Evolutionary conservation across 1,140 invertebrate genomes (phyloP).

Genomic region (Drosophila bocki): DNA sequence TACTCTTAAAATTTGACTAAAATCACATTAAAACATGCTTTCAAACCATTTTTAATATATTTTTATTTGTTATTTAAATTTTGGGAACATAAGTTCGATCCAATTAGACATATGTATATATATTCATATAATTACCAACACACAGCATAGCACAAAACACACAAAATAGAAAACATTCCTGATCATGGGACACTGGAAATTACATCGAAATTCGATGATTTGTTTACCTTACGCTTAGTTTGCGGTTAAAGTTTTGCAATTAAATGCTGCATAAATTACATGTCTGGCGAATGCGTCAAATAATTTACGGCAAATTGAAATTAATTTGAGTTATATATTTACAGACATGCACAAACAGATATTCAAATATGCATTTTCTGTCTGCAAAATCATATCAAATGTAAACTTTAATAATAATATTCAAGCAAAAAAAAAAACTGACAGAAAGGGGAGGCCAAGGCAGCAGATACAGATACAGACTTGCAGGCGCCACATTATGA

Average conservation of each 20-base stretch:
- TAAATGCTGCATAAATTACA: conserved; percentile 61
- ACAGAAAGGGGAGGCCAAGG: not conserved
- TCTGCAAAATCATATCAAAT: conserved; percentile 20
- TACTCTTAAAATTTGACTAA: too few relatives aligned
- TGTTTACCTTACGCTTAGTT: conserved; percentile 55
- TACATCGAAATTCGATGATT: conserved; percentile 22
- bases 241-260: conserved; percentile 61
- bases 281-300: conserved; percentile 27
- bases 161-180: conserved; percentile 1
- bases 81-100: not conserved
- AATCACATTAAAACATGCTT: not conserved
- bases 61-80: not conserved
- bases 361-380: not conserved
- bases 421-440: conserved; percentile 3
- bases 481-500: conserved; percentile 30
- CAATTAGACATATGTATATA: not conserved
- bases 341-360: too few relatives aligned
- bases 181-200: conserved; percentile 32
- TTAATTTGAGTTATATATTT: conserved; percentile 25
- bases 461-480: conserved; percentile 9
- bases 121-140: conserved; percentile 2
- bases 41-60: not conserved
- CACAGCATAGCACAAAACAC: not conserved
- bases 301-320: conserved; percentile 47
- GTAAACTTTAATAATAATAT: conserved; percentile 31